These are phyloP conservation scores for Leptocoma aspasia DNA, from an alignment of 2,113 vertebrate genomes.

Conservation along the genomic window DNA sequence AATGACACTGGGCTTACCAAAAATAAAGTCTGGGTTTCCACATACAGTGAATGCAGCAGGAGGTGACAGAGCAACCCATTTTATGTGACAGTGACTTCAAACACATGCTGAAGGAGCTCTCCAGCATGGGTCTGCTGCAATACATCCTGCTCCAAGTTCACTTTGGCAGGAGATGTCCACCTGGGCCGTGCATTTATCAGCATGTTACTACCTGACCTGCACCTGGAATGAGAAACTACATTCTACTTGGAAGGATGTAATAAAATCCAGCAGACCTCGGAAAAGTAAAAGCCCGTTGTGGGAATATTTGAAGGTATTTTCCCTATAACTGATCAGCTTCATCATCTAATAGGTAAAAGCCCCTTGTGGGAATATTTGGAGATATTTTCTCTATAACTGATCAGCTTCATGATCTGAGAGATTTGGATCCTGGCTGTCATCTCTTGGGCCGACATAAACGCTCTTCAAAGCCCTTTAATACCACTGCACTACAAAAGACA, in stretches of 20 bases:
- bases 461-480: background rate
- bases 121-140: background rate
- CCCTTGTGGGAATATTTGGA: background rate
- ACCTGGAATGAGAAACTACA: background rate
- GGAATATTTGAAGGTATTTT: background rate
- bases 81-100: background rate
- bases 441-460: background rate
- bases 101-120: background rate
- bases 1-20: background rate
- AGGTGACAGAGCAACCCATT: background rate
- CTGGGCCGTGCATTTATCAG: background rate
- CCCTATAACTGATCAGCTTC: background rate
- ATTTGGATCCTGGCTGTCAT: background rate
- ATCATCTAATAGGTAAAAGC: background rate
- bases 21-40: background rate
- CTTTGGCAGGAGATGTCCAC: background rate
- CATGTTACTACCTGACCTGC: background rate
- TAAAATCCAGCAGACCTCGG: background rate
- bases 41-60: background rate
- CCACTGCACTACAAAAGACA: background rate
- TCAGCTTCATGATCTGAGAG: background rate
- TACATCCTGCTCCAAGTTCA: background rate
- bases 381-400: background rate
- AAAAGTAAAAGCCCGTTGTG: background rate
- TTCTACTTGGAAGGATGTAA: background rate